phyloP scores from a whole-genome alignment of 2,113 vertebrate species.

The Lota lota region DNA sequence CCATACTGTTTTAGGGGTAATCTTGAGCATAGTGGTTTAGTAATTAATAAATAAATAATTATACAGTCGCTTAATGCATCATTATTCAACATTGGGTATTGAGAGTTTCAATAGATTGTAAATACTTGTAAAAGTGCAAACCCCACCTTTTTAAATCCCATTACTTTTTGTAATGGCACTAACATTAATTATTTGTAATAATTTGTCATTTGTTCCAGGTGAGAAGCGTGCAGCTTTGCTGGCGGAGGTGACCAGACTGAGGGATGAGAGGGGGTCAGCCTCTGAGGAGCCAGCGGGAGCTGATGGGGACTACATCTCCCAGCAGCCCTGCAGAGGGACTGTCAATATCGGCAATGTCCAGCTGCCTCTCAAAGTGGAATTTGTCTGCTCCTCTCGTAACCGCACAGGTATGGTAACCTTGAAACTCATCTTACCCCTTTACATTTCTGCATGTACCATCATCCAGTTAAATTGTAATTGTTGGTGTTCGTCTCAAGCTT shows the following conservation, averaged over 20 bases:
- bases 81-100: too few relatives aligned
- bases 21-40: too few relatives aligned
- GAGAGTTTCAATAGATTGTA: not conserved
- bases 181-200: not conserved
- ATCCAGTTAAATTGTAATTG: too few relatives aligned
- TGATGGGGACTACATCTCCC: conserved; percentile 19
- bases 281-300: conserved; percentile 14
- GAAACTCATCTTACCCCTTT: too few relatives aligned
- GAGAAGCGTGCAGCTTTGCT: conserved; percentile 72
- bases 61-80: too few relatives aligned
- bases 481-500: too few relatives aligned
- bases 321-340: conserved; percentile 70
- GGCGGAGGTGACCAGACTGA: conserved; percentile 63
- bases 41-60: too few relatives aligned
- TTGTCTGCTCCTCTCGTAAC: conserved; percentile 69
- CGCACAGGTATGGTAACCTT: conserved; percentile 51
- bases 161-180: not conserved
- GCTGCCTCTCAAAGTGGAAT: conserved; percentile 79
- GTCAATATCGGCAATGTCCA: conserved; percentile 70
- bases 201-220: conserved; percentile 45
- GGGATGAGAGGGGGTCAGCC: conserved; percentile 38
- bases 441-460: too few relatives aligned
- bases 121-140: too few relatives aligned
- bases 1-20: too few relatives aligned
- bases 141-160: too few relatives aligned